Evolutionary conservation across 2,888 invertebrate genomes (phyloP).

Genomic region (Trachelus tabidus): DNA sequence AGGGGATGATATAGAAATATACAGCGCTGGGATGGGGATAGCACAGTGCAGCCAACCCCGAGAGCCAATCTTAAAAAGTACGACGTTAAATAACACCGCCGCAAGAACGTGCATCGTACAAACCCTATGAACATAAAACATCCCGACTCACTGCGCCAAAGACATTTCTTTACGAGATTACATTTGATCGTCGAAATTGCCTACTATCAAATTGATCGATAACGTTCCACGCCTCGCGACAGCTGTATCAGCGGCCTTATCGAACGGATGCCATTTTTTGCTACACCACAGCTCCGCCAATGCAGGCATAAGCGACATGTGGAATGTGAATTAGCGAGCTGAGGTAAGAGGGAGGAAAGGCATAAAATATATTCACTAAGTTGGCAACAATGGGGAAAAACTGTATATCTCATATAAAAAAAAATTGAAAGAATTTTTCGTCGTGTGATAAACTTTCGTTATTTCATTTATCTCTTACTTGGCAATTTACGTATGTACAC

Average conservation of each 20-base stretch:
- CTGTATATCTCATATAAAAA: background rate
- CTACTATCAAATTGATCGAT: conserved; percentile 11
- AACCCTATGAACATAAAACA: conserved; percentile 5
- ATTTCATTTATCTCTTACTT: background rate
- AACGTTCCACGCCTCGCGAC: background rate
- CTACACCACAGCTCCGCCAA: background rate
- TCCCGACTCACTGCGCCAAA: conserved; percentile 7
- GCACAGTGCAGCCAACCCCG: background rate
- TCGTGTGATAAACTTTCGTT: background rate
- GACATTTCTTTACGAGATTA: conserved; percentile 18
- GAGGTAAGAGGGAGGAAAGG: background rate
- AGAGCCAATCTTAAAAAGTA: conserved; percentile 21
- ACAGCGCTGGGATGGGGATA: conserved; percentile 2
- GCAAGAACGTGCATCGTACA: background rate
- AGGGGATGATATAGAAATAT: conserved; percentile 10
- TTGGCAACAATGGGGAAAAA: background rate
- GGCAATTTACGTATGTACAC: background rate
- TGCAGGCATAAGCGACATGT: background rate
- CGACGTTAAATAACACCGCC: conserved; percentile 14
- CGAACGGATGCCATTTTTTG: background rate
- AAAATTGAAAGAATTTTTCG: background rate
- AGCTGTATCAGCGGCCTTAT: background rate
- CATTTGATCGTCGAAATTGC: conserved; percentile 15
- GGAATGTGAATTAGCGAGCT: background rate
- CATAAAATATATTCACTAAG: background rate